phyloP scores from a whole-genome alignment of 1,140 invertebrate genomes.

The Riptortus pedestris region DNA sequence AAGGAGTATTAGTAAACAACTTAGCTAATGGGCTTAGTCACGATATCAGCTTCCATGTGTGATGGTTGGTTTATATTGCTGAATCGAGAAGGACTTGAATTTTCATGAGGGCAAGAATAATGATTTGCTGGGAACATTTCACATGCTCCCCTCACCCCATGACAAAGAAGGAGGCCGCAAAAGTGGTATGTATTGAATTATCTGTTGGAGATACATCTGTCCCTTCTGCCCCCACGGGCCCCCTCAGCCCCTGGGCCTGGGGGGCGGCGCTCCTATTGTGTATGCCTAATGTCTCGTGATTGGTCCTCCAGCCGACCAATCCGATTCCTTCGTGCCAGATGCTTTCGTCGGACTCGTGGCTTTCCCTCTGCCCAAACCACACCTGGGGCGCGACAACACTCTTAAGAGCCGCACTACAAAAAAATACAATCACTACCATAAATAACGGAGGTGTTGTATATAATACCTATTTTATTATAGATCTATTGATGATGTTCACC shows the following conservation, averaged over 20 bases:
- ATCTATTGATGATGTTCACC: no score
- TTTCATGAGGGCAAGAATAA: no score
- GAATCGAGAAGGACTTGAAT: no score
- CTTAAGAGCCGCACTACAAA: background rate
- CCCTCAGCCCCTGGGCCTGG: background rate
- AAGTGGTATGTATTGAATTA: no score
- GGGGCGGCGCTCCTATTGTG: background rate
- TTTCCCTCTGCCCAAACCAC: no score
- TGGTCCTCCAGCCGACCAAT: background rate
- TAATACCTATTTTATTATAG: background rate
- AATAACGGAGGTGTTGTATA: background rate
- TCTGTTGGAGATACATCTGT: background rate
- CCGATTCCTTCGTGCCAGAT: conserved; percentile 1
- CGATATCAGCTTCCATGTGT: no score
- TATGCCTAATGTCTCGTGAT: conserved; percentile 2
- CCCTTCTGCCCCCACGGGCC: background rate
- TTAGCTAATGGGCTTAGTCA: no score
- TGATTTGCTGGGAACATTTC: no score
- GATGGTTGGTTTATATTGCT: no score
- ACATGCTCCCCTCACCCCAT: no score
- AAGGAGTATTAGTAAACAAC: no score
- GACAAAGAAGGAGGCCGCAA: no score
- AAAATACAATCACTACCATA: conserved; percentile 5
- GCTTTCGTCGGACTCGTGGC: background rate
- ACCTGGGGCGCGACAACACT: background rate